These are phyloP conservation scores for Hydraecia micacea DNA, from an alignment of 2,888 invertebrate genomes.

Conservation along the genomic window DNA sequence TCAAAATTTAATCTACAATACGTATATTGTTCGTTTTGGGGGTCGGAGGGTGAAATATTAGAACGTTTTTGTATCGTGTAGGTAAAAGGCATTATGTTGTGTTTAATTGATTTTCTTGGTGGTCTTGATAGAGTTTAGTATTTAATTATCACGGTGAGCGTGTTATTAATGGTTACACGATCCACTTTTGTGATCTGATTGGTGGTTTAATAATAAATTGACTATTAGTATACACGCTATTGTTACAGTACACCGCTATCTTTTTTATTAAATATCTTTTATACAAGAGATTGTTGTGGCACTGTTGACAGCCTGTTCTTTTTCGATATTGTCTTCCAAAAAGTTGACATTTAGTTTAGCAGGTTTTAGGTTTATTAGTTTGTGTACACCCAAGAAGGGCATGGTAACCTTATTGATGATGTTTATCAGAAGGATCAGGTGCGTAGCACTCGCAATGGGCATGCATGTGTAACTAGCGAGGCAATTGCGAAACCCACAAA, in stretches of 20 bases:
- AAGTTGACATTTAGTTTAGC: background rate
- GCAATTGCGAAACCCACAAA: background rate
- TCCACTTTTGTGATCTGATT: constrained; percentile 34
- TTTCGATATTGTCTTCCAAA: background rate
- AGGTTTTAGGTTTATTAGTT: background rate
- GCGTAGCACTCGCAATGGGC: too few relatives aligned
- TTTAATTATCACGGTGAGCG: constrained; percentile 37
- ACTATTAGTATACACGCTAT: constrained; percentile 3
- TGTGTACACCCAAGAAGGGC: background rate
- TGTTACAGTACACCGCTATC: background rate
- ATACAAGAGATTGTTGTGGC: too few relatives aligned
- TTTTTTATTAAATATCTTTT: background rate
- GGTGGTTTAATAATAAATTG: constrained; percentile 33
- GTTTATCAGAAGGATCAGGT: too few relatives aligned
- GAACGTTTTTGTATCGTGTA: constrained; percentile 36
- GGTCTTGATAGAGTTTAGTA: constrained; percentile 36
- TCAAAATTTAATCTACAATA: constrained; percentile 71
- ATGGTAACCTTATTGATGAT: background rate
- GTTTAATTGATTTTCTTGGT: constrained; percentile 59
- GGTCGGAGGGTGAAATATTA: constrained; percentile 50
- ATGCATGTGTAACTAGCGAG: too few relatives aligned
- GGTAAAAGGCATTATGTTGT: constrained; percentile 17
- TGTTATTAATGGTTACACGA: constrained; percentile 36
- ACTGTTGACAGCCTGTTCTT: background rate
- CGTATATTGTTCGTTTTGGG: constrained; percentile 64